Percentiles rank a stretch among this genome's conserved stretches.
Conservation (phyloP, 2,797 vertebrate genomes). For the Sebastes trivittatus region DNA sequence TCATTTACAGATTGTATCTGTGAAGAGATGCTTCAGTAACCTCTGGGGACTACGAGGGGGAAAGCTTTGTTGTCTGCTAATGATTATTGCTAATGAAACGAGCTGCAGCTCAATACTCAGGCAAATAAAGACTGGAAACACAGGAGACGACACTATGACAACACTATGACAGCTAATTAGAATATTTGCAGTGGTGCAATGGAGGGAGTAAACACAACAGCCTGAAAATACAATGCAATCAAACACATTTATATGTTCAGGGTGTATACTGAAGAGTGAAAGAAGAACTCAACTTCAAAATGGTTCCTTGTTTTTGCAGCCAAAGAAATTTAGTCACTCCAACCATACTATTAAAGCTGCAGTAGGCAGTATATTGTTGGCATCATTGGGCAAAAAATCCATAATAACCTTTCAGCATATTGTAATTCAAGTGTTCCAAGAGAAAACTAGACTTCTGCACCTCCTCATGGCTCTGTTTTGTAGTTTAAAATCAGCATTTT, state of each 20-base stretch:
- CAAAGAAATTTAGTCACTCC: background rate
- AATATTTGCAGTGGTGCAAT: background rate
- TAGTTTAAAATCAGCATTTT: no score
- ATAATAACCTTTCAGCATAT: no score
- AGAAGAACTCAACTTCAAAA: background rate
- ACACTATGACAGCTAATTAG: background rate
- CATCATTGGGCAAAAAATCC: no score
- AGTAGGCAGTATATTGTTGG: no score
- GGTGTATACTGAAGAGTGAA: background rate
- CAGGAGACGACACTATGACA: background rate
- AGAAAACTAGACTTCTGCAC: no score
- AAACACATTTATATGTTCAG: background rate
- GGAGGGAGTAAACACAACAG: background rate
- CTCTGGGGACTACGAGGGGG: constrained; percentile 20
- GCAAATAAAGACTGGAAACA: constrained; percentile 14
- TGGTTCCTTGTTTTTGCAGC: background rate
- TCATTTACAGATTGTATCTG: constrained; percentile 51
- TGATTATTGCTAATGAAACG: constrained; percentile 43
- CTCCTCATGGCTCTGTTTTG: no score
- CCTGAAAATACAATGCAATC: background rate
- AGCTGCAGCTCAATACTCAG: background rate
- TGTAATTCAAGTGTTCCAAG: no score
- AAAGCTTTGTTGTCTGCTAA: constrained; percentile 44
- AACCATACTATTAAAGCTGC: background rate
- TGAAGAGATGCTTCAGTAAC: constrained; percentile 33